These are phyloP conservation scores for Heliconius charithonia DNA, from an alignment of 2,888 invertebrate genomes.

Conservation along the genomic window DNA sequence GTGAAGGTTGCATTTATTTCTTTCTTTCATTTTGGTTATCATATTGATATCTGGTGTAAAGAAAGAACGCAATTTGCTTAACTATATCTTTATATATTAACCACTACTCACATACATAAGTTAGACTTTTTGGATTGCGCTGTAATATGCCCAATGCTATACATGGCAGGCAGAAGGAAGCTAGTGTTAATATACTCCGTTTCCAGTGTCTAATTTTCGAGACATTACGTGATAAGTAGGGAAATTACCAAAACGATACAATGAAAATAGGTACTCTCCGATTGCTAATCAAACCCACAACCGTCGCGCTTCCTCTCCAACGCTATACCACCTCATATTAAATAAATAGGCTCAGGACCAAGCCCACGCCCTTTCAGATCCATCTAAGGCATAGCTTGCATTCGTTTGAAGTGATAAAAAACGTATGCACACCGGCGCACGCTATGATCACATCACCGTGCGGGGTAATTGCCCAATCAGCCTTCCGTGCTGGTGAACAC, in stretches of 20 bases:
- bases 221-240: background rate
- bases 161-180: no score
- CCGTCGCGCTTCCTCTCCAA: background rate
- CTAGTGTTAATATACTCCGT: no score
- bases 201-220: background rate
- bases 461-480: slow-evolving; percentile 65
- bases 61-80: no score
- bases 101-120: no score
- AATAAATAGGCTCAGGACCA: background rate
- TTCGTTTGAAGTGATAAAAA: slow-evolving; percentile 46
- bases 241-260: background rate
- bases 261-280: no score
- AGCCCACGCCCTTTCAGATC: slow-evolving; percentile 24
- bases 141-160: no score
- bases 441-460: slow-evolving; percentile 64
- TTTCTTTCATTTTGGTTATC: no score
- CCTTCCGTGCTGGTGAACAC: slow-evolving; percentile 51
- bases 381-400: slow-evolving; percentile 31
- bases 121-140: no score
- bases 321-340: background rate
- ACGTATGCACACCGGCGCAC: slow-evolving; percentile 31
- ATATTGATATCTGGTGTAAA: no score
- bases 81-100: no score
- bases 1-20: no score
- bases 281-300: background rate